Conservation (phyloP, 23 tunicate genomes). For the Diplosoma virens region DNA sequence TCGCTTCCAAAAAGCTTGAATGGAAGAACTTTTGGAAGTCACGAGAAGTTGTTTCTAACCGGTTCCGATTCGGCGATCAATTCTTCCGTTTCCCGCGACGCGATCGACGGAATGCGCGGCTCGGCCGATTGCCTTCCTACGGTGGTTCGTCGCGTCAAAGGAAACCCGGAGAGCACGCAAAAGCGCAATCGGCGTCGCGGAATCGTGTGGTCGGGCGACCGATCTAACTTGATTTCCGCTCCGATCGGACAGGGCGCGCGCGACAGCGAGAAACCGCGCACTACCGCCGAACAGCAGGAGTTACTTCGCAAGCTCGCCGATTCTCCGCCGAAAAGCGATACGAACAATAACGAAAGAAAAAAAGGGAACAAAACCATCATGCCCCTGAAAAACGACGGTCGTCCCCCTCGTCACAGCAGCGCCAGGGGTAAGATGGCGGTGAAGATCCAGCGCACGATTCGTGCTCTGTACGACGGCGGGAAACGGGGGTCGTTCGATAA, state of each 20-base stretch:
- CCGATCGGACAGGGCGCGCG: not conserved
- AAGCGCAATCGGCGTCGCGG: conserved; percentile 42
- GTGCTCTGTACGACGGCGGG: conserved; percentile 65
- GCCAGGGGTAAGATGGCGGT: conserved; percentile 76
- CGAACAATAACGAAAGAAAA: not conserved
- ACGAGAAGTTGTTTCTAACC: not conserved
- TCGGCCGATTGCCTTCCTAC: not conserved
- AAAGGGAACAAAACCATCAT: not conserved
- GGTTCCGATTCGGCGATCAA: not conserved
- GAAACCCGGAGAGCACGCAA: not conserved
- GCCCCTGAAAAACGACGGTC: not conserved
- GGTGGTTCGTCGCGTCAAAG: conserved; percentile 34
- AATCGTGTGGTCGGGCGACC: conserved; percentile 13
- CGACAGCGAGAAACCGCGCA: conserved; percentile 8
- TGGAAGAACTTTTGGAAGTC: not conserved
- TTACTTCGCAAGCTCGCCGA: conserved; percentile 18
- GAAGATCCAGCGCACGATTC: conserved; percentile 76
- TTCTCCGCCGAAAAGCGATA: not conserved
- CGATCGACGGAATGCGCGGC: not conserved
- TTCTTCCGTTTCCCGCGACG: not conserved
- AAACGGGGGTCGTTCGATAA: not conserved
- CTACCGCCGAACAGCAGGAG: conserved; percentile 35
- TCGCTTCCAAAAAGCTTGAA: not conserved
- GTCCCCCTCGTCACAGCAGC: not conserved
- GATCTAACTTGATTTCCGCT: not conserved